A percentile compares a stretch with the other conserved stretches of the same genome.
Evolutionary conservation across 2,888 invertebrate genomes (phyloP).

Genomic region (Scaptomyza cyrtandrae): DNA sequence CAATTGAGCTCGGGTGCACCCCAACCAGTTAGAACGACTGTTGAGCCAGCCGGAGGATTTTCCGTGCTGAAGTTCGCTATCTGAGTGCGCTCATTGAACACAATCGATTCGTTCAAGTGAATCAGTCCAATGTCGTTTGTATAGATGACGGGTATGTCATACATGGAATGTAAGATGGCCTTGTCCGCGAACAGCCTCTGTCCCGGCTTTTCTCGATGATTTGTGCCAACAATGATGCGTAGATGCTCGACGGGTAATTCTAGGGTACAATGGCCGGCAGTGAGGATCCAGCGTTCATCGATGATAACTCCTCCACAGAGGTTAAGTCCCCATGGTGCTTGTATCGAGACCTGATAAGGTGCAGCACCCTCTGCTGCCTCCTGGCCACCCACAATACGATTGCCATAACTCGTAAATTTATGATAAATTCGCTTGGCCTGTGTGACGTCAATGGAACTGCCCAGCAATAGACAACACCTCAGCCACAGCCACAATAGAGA

Average conservation of each 20-base stretch:
- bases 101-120: conserved; percentile 86
- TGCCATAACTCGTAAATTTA: conserved; percentile 33
- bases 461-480: conserved; percentile 30
- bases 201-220: conserved; percentile 59
- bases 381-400: conserved; percentile 75
- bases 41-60: conserved; percentile 83
- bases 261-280: conserved; percentile 78
- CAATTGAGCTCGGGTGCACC: conserved; percentile 85
- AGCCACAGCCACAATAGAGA: conserved; percentile 19
- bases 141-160: conserved; percentile 68
- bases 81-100: conserved; percentile 85
- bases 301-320: conserved; percentile 81
- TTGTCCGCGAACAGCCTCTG: conserved; percentile 52
- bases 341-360: conserved; percentile 82
- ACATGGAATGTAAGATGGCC: conserved; percentile 63
- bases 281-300: conserved; percentile 71
- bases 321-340: conserved; percentile 61
- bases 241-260: conserved; percentile 57
- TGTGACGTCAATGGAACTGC: conserved; percentile 68
- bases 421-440: conserved; percentile 57
- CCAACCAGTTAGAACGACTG: conserved; percentile 87
- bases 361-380: conserved; percentile 69
- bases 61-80: conserved; percentile 84
- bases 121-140: conserved; percentile 89
- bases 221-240: conserved; percentile 73